Conservation (phyloP, 2,888 invertebrate genomes). For the Drosophila formosana region DNA sequence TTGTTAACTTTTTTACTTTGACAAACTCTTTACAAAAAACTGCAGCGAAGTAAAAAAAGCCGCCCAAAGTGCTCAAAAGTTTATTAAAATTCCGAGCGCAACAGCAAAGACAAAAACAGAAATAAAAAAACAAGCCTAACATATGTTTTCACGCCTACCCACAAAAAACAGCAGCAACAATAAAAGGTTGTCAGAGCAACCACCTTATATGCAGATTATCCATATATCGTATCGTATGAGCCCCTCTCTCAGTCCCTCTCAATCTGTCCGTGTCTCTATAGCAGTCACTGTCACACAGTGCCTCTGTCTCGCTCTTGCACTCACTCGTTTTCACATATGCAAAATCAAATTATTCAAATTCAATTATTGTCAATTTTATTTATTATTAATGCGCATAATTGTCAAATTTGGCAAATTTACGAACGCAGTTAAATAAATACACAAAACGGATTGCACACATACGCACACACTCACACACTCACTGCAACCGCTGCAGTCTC, state of each 20-base stretch:
- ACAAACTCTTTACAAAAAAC: slow-evolving; percentile 31
- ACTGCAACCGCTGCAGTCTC: slow-evolving; percentile 31
- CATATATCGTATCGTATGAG: slow-evolving; percentile 65
- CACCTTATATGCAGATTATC: slow-evolving; percentile 78
- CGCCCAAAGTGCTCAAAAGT: slow-evolving; percentile 62
- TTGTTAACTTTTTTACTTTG: slow-evolving; percentile 44
- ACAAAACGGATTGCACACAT: slow-evolving; percentile 6
- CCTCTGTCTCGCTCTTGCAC: slow-evolving; percentile 3
- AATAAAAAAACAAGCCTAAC: slow-evolving; percentile 53
- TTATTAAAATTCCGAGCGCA: slow-evolving; percentile 74
- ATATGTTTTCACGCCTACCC: slow-evolving; percentile 80
- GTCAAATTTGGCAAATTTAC: slow-evolving; percentile 85
- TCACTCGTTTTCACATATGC: slow-evolving; percentile 47
- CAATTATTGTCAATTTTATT: slow-evolving; percentile 85
- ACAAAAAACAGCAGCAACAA: slow-evolving; percentile 28
- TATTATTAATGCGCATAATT: slow-evolving; percentile 85
- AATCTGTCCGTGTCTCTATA: too few relatives aligned
- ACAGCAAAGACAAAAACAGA: slow-evolving; percentile 35
- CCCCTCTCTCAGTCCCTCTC: slow-evolving; percentile 1
- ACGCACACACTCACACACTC: slow-evolving; percentile 9
- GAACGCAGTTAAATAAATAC: slow-evolving; percentile 56
- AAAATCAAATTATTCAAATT: slow-evolving; percentile 78
- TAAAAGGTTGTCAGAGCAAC: slow-evolving; percentile 63
- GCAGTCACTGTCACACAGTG: not conserved
- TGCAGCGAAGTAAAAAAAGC: slow-evolving; percentile 24